Evolutionary conservation across 2,113 vertebrate genomes (phyloP).

Genomic region (Hydrochoerus hydrochaeris): DNA sequence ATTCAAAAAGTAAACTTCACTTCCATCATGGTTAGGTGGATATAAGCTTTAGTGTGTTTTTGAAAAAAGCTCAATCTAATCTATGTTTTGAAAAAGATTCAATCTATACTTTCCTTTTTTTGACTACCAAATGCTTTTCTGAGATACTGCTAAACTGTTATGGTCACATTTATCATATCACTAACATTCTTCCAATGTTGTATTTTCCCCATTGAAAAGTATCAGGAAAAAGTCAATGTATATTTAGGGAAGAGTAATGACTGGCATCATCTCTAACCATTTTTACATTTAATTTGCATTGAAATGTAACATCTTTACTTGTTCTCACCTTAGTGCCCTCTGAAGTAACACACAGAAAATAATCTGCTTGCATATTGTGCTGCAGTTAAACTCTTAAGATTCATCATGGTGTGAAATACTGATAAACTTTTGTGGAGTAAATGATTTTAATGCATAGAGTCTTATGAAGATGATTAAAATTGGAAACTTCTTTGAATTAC

Average conservation of each 20-base stretch:
- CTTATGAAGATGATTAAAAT: not conserved
- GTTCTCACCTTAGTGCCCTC: not conserved
- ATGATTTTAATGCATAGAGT: not conserved
- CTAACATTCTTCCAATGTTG: not conserved
- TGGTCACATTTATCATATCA: not conserved
- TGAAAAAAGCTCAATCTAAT: conserved; percentile 30
- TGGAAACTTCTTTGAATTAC: not conserved
- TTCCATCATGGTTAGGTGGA: not conserved
- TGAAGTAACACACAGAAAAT: not conserved
- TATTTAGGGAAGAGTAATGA: not conserved
- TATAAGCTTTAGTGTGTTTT: conserved; percentile 2
- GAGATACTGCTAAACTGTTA: not conserved
- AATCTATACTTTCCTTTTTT: not conserved
- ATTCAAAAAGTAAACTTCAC: not conserved
- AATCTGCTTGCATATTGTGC: not conserved
- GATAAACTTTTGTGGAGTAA: not conserved
- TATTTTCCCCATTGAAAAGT: conserved; percentile 12
- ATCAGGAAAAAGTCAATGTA: not conserved
- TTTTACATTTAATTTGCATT: conserved; percentile 17
- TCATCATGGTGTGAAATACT: not conserved
- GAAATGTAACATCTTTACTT: not conserved
- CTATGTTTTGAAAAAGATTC: not conserved
- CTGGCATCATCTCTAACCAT: not conserved
- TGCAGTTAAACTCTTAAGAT: not conserved
- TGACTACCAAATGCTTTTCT: not conserved